Conservation (phyloP, 2,113 vertebrate species). For the Ursus arctos region DNA sequence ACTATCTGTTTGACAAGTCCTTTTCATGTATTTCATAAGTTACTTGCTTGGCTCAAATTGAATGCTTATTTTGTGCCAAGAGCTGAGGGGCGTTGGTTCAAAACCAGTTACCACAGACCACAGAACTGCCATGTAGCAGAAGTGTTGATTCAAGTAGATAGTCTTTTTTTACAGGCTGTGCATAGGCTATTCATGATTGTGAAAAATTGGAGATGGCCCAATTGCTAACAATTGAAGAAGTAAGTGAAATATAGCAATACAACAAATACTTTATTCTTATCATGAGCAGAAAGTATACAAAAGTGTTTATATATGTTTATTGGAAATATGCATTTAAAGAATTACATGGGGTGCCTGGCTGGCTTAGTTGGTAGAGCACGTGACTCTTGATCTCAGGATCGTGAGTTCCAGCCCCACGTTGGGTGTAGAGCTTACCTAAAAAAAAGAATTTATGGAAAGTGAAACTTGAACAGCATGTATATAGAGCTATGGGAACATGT, state of each 20-base stretch:
- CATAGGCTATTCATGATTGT: constrained; percentile 17
- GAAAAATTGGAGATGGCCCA: neutral
- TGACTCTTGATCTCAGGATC: neutral
- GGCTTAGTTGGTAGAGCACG: neutral
- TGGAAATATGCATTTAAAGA: constrained; percentile 8
- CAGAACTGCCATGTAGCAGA: neutral
- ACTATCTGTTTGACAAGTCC: neutral
- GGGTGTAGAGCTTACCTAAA: neutral
- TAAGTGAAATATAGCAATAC: constrained; percentile 26
- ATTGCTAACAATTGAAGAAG: constrained; percentile 26
- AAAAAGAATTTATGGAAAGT: neutral
- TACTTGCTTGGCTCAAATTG: constrained; percentile 23
- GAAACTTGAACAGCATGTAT: neutral
- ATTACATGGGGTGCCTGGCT: neutral
- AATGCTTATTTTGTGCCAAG: constrained; percentile 55
- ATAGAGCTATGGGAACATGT: neutral
- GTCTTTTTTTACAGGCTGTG: neutral
- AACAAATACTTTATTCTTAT: constrained; percentile 22
- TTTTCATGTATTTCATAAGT: neutral
- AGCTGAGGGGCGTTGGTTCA: constrained; percentile 21
- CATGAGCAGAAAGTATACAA: constrained; percentile 45
- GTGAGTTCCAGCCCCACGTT: neutral
- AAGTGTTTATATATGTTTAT: neutral
- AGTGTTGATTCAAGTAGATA: neutral
- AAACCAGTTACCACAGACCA: constrained; percentile 36